These are phyloP conservation scores for Rhizomys pruinosus DNA, from an alignment of 2,113 vertebrate genomes.

Conservation along the genomic window DNA sequence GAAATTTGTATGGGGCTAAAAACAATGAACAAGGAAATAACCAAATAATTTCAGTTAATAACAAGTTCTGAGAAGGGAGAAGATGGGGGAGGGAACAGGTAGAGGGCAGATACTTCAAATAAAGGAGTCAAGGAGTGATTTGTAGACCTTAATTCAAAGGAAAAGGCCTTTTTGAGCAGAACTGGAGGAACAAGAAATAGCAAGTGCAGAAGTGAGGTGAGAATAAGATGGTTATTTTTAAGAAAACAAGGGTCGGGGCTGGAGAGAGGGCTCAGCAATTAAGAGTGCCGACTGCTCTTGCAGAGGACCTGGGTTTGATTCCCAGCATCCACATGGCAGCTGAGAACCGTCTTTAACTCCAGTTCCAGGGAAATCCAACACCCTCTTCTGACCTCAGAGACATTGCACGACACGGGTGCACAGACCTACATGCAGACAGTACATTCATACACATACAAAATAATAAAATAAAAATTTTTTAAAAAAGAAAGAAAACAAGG, in stretches of 20 bases:
- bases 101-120: neutral
- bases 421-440: too few relatives aligned
- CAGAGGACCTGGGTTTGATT: too few relatives aligned
- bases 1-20: neutral
- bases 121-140: neutral
- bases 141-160: neutral
- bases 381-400: too few relatives aligned
- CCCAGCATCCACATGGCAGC: too few relatives aligned
- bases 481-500: neutral
- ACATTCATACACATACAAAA: too few relatives aligned
- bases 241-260: neutral
- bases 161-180: neutral
- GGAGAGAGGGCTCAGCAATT: too few relatives aligned
- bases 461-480: too few relatives aligned
- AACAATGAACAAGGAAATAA: conserved; percentile 24
- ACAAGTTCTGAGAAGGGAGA: neutral
- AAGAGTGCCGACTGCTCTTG: too few relatives aligned
- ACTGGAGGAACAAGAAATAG: neutral
- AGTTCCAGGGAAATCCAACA: too few relatives aligned
- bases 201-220: neutral
- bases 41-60: neutral
- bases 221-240: neutral
- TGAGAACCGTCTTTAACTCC: too few relatives aligned
- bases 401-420: too few relatives aligned
- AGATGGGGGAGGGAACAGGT: too few relatives aligned